phyloP scores from a whole-genome alignment of 2,113 vertebrate species.

The Psilopogon haemacephalus region DNA sequence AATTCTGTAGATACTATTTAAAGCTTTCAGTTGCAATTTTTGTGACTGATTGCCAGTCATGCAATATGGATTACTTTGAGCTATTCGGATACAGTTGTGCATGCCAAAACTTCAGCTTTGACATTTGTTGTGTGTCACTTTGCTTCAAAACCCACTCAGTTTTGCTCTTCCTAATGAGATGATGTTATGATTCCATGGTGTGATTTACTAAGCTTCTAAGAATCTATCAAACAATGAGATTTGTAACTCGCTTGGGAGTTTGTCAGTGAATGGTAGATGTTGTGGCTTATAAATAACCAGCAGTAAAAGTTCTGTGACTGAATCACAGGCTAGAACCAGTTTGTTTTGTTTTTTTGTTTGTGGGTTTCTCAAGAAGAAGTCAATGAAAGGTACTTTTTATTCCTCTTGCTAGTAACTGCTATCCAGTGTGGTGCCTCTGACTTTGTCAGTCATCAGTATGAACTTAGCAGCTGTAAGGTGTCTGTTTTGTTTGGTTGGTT shows the following conservation, averaged over 20 bases:
- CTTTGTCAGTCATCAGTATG: not conserved
- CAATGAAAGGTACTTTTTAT: not conserved
- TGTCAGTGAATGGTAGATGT: not conserved
- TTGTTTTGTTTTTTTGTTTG: conserved; percentile 29
- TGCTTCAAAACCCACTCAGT: not conserved
- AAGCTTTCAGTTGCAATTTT: not conserved
- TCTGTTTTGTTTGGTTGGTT: not conserved
- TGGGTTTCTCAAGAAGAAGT: not conserved
- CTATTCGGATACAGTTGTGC: not conserved
- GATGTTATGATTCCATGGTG: not conserved
- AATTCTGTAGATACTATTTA: not conserved
- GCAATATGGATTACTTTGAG: not conserved
- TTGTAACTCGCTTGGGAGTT: not conserved
- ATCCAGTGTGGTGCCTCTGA: not conserved
- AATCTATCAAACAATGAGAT: not conserved
- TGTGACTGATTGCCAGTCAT: not conserved
- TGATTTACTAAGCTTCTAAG: not conserved
- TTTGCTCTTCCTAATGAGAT: not conserved
- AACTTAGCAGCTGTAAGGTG: not conserved
- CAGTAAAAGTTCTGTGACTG: conserved; percentile 36
- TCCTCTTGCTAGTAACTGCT: not conserved
- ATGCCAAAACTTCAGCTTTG: not conserved
- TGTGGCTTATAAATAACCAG: conserved; percentile 18
- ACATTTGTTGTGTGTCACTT: not conserved
- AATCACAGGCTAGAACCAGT: conserved; percentile 11